Evolutionary conservation across 2,888 invertebrate genomes (phyloP), one percentile per base, ranked within the genome.

Genomic region (Criorhina ranunculi): DNA sequence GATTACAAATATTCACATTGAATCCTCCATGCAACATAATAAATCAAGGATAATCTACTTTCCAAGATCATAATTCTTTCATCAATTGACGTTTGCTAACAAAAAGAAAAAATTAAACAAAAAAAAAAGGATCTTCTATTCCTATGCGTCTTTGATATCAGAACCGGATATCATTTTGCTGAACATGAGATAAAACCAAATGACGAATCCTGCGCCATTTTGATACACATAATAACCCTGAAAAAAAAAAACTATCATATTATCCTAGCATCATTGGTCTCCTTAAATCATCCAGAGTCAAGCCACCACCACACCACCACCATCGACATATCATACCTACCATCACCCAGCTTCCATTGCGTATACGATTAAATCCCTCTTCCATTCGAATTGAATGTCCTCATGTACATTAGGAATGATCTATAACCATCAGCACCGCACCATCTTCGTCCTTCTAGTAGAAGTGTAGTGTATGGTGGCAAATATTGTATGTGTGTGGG

Each of bases 41-140:
- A 91, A 91, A 91, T 91, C 91, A 91, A 90, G 90, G 91, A 91
- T 91, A 91, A 91, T 91, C 91, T 91, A 91, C 90, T 91, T 91
- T 90, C 89, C 89, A 89, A 90, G 89, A 90, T 91, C 91, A 91
- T 91, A 91, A 91, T 91, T 91, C 91, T 89, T 90, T 89, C 91
- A 89, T 88, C 90, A 91, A 91, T 91, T 91, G 91, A 90, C 91
- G 91, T 89, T 87, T 88, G 88, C 88, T 8, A 72, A 72, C 60
- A 55, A 72, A 42, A 59, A 42, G n/a, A 29, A 5, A 12, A 15
- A 78, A 75, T 5, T 5, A 29, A 55, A 51, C 42, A 59, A 31
- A 12, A 9, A 67, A 53, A 78, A 78, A 66, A 51, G 59, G 15
- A 73, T 66, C 29, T 29, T 17, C 44, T 11, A 40, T 35, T 60